These are phyloP conservation scores for Pterobdella sp. DNA, from an alignment of 2,888 invertebrate species.

Conservation along the genomic window DNA sequence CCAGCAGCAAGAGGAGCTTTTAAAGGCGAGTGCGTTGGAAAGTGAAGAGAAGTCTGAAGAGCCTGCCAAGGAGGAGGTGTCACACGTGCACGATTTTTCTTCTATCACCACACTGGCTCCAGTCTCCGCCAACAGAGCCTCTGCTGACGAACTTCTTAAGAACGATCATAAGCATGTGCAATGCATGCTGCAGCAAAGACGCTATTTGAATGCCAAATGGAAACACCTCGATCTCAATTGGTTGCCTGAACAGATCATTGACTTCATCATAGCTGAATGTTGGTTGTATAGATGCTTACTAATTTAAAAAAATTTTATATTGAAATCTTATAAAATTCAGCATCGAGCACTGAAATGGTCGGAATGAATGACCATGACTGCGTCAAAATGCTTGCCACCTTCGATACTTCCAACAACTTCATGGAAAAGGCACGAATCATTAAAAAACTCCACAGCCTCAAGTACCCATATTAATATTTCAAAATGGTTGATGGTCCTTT, in stretches of 20 bases:
- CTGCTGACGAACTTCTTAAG: background rate
- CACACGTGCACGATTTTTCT: background rate
- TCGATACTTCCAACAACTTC: conserved; percentile 18
- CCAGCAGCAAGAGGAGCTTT: background rate
- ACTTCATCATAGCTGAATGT: conserved; percentile 17
- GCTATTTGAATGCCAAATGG: conserved; percentile 20
- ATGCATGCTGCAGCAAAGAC: background rate
- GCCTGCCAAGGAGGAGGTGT: background rate
- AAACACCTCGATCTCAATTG: conserved; percentile 20
- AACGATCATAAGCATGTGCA: background rate
- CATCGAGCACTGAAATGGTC: background rate
- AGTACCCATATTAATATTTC: too few relatives aligned
- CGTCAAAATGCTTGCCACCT: conserved; percentile 12
- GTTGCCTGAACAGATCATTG: conserved; percentile 26
- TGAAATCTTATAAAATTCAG: too few relatives aligned
- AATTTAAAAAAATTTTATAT: too few relatives aligned
- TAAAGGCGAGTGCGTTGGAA: background rate
- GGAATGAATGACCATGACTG: conserved; percentile 13
- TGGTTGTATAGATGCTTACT: too few relatives aligned
- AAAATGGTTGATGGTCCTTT: too few relatives aligned
- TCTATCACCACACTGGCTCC: background rate
- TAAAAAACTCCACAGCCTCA: conserved; percentile 21
- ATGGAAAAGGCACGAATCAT: conserved; percentile 23
- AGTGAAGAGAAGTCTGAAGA: background rate
- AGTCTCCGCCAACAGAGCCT: background rate